Base-by-base conservation (phyloP, 2,888 invertebrate genomes). In the Schrankia costaestrigalis region DNA sequence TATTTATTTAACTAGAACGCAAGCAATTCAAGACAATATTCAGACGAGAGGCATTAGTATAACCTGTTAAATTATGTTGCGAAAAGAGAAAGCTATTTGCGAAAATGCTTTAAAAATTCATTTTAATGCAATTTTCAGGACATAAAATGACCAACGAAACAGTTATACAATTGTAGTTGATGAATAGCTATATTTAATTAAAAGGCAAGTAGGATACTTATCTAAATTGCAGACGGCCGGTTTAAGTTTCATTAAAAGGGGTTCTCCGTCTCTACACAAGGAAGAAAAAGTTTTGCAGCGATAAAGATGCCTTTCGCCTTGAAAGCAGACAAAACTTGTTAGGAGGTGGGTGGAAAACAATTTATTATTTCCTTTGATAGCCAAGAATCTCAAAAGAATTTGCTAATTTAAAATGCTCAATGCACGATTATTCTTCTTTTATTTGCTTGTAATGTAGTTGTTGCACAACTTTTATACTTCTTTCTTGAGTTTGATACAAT, bases 221-320 rank as follows among this genome's bases (percentile, higher is more conserved):
- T 79, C 76, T 82, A 71, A 80, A 78, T 77, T 72, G 71, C 71
- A 71, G 68, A 67, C 65, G 63, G 66, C 66, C 66, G 66, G 74
- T 79, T 81, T 74, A 75, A 80, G 77, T 79, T 80, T 76, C 73
- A 78, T 79, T 78, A 77, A 78, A 77, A 76, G 71, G 76, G 68
- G 71, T 69, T 59, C 69, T 59, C 49, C 54, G 65, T 67, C 65
- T 66, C 63, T 60, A 65, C 67, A 68, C 70, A 65, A 65, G 59
- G 63, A 71, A 72, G 76, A 80, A 84, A 82, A 83, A 83, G 73
- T 84, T 82, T 66, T 65, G 51, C 63, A 63, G 63, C 74, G 81
- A 84, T 83, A 84, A 83, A 80, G 81, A 78, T 78, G 77, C 72
- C 77, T 76, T 78, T 73, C 71, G 71, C 70, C 72, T 74, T 69